These are phyloP conservation scores for Calypte anna DNA, from an alignment of 2,113 vertebrate species.

Conservation along the genomic window DNA sequence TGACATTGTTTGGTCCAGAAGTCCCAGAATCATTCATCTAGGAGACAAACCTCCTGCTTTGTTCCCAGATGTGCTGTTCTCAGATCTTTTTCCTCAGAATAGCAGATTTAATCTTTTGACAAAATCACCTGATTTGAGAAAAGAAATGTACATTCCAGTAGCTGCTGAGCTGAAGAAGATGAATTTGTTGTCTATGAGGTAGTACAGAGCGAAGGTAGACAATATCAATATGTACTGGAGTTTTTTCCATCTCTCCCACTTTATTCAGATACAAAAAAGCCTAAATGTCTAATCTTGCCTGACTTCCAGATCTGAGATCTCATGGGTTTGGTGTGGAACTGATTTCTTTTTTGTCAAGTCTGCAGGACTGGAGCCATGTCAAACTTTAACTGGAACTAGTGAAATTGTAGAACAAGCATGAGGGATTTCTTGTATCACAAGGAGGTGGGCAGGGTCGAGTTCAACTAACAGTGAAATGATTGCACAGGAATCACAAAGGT, in stretches of 20 bases:
- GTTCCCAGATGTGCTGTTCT: neutral
- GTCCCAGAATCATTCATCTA: neutral
- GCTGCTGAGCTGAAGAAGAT: neutral
- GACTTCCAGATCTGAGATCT: neutral
- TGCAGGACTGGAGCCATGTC: neutral
- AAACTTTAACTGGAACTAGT: neutral
- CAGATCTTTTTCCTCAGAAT: neutral
- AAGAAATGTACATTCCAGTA: neutral
- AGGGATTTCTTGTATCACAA: neutral
- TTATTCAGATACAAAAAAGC: neutral
- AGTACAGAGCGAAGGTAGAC: neutral
- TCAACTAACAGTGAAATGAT: neutral
- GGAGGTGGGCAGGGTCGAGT: neutral
- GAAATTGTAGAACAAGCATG: accelerated
- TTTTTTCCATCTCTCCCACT: neutral
- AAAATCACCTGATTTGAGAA: neutral
- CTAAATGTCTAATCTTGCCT: neutral
- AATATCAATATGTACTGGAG: neutral
- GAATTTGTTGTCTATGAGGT: neutral
- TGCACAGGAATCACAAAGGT: neutral
- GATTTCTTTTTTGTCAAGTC: neutral
- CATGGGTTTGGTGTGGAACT: neutral
- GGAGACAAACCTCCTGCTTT: neutral
- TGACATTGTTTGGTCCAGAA: neutral
- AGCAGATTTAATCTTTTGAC: neutral